Evolutionary conservation across 2,797 vertebrate species (phyloP), one percentile per base, ranked within the genome.

Genomic region (Cynodonichthys magdalenae): DNA sequence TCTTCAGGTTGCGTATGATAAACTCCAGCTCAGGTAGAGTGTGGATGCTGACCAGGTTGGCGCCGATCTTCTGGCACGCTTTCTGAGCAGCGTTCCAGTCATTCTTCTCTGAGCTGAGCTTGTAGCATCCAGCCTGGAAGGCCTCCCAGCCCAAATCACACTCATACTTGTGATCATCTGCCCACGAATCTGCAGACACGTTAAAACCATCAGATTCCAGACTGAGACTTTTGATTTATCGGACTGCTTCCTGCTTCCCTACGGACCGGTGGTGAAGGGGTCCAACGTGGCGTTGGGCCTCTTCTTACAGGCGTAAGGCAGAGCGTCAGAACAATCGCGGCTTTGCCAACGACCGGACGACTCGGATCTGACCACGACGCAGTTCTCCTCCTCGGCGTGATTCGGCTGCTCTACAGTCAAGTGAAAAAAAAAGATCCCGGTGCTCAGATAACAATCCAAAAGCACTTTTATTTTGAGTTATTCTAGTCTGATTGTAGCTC

Each of bases 301-400:
- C 92, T 99, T 99, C 90, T 99, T 98, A 82, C 98, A 99, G 39
- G 96, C 95, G 0, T 99, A 99, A 0, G 98, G 97, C 74, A 97
- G 89, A 11, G 95, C 95, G 0, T 94, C 94, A 60, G 95, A 93
- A 28, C 98, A 99, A 69, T 98, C 96, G 0, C 95, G 94, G 87
- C 95, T 98, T 86, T 99, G 95, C 98, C 97, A 99, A 15, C 95
- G 94, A 0, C 97, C 97, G 0, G 94, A 95, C 0, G 95, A 94
- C 89, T 99, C 97, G 0, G 97, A 97, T 59, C 95, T 91, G 86
- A 99, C 96, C 79, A 97, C 96, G 0, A 92, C 98, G 0, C 98
- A 99, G 88, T 96, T 98, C 83, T 96, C 95, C 84, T 98, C 96
- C 0, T 95, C 95, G 0, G 91, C 94, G 18, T 98, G 95, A 79